Conservation (phyloP, 2,113 vertebrate species). For the Scartelaos histophorus region DNA sequence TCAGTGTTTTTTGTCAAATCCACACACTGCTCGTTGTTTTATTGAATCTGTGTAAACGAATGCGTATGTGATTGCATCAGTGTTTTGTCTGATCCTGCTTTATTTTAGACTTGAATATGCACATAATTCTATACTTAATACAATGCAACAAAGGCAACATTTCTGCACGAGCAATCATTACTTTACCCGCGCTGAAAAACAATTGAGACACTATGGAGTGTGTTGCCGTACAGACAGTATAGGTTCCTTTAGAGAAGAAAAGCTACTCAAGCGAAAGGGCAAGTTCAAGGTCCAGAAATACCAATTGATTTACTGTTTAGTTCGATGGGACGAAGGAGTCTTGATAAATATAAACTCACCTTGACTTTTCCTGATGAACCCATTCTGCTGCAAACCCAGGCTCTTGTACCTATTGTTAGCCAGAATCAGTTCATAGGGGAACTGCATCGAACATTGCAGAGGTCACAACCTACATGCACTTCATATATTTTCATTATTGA, state of each 20-base stretch:
- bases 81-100: too few species aligned
- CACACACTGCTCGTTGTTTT: neutral
- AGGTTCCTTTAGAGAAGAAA: slow-evolving; percentile 21
- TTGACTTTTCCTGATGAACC: slow-evolving; percentile 71
- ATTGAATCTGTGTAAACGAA: neutral
- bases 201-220: neutral
- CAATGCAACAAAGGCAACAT: neutral
- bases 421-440: slow-evolving; percentile 33
- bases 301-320: slow-evolving; percentile 58
- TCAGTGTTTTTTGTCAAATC: neutral
- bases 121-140: neutral
- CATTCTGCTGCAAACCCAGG: slow-evolving; percentile 51
- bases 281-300: slow-evolving; percentile 50
- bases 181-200: neutral
- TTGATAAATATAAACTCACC: slow-evolving; percentile 66
- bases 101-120: neutral
- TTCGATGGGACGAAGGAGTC: slow-evolving; percentile 59
- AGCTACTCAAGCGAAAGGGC: slow-evolving; percentile 42
- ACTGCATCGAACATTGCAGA: slow-evolving; percentile 54
- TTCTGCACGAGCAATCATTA: neutral
- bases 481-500: slow-evolving; percentile 6
- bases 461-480: slow-evolving; percentile 54
- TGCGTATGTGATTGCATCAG: neutral
- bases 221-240: neutral
- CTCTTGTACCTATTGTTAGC: slow-evolving; percentile 48